Base-by-base conservation (phyloP, 2,888 invertebrate species). In the Barypeithes pellucidus region DNA sequence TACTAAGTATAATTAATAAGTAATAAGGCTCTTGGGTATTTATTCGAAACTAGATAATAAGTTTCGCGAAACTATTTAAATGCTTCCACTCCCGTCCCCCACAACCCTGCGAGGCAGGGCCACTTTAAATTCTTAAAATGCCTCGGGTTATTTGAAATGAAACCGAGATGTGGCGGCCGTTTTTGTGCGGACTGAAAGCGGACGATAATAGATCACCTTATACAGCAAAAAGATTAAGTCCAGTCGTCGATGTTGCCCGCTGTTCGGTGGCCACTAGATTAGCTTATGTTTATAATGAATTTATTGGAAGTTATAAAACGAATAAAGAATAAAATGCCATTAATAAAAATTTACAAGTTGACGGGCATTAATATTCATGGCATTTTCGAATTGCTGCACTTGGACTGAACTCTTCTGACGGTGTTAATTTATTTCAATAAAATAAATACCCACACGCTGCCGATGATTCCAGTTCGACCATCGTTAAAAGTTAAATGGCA, bases 341-440 rank as follows among this genome's bases (percentile, higher is more conserved):
- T 72, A 72, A 72, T 72, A 67, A 72, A 72, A 67, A 47, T 67
- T 67, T 45, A 62, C 24, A 62, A 52, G 66, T 67, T 72, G 72
- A 72, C 39, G 52, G 5, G 29, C 61, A 67, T 73, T 73, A 73
- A 73, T 68, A 73, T 73, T 73, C 68, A 73, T 73, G 59, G 22
- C 57, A 54, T 41, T 50, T 68, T 63, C 59, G 73, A 65, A 68
- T 59, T 43, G 36, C 36, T 12, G 67, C 62, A 41, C 24, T 33
- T 41, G 39, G 33, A 29, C 66, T n/a, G 67, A 52, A 43, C 22
- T 9, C 57, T 7, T 50, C 36, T 65, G 29, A 29, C 7, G 41
- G 63, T 59, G 73, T 62, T 73, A 73, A 73, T 73, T 73, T 73
- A 73, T 68, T 68, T 73, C 68, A 73, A 68, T 73, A 68, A 66